Evolutionary conservation across 2,888 invertebrate species (phyloP).

Genomic region (Drosophila koepferae): DNA sequence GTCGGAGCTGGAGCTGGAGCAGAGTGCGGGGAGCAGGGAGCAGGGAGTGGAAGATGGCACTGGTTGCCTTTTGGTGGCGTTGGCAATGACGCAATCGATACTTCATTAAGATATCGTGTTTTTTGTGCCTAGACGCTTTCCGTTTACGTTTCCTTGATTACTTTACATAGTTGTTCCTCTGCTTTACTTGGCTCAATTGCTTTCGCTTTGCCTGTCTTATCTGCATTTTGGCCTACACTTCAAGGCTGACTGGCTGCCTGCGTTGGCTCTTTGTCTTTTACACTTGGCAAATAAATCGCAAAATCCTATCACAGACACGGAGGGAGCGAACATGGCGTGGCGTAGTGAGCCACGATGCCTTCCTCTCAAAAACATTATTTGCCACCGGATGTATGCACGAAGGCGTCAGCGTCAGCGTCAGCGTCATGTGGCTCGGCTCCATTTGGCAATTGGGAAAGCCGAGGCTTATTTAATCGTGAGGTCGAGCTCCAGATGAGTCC

Average conservation of each 20-base stretch:
- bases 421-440: slow-evolving; percentile 49
- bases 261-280: slow-evolving; percentile 70
- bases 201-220: slow-evolving; percentile 54
- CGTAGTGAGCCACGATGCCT: not conserved
- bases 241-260: slow-evolving; percentile 36
- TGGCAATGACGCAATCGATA: slow-evolving; percentile 72
- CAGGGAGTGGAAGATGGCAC: not conserved
- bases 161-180: slow-evolving; percentile 76
- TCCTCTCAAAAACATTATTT: slow-evolving; percentile 64
- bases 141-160: slow-evolving; percentile 83
- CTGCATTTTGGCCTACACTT: slow-evolving; percentile 64
- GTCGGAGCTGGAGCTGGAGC: not conserved
- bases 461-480: slow-evolving; percentile 45
- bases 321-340: not conserved
- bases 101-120: slow-evolving; percentile 82
- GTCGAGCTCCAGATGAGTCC: slow-evolving; percentile 44
- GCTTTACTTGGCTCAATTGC: slow-evolving; percentile 44
- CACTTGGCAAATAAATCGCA: slow-evolving; percentile 78
- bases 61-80: slow-evolving; percentile 55
- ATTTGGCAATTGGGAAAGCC: slow-evolving; percentile 36
- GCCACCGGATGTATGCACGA: slow-evolving; percentile 74
- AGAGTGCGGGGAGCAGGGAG: not conserved
- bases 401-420: slow-evolving; percentile 65
- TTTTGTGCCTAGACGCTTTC: slow-evolving; percentile 80
- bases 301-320: slow-evolving; percentile 68